Base-by-base conservation (phyloP, 2,113 vertebrate genomes). In the Ceyx margarethae region DNA sequence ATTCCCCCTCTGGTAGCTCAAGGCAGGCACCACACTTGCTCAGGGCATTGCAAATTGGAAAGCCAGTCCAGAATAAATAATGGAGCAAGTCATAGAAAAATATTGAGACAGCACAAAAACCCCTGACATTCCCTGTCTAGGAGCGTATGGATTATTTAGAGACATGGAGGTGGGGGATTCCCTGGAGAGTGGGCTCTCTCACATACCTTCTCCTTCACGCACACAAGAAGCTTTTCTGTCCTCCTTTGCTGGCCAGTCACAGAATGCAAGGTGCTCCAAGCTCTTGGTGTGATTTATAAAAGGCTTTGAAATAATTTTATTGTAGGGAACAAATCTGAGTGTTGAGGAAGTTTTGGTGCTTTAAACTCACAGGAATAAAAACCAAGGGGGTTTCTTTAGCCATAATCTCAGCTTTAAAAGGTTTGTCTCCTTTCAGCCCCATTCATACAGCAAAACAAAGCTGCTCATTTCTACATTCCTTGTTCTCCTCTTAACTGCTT, bases 1-100 rank as follows among this genome's bases (percentile, higher is more conserved):
- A 93, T 94, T 95, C 68, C 89, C 91, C 75, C 89, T 95, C 91
- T 94, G 65, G 81, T 96, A 94, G 92, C 94, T 93, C 79, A 93
- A 95, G 89, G 91, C 89, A 0, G 89, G 79, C 90, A 85, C 87
- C 67, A 85, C 15, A 2, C 79, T 96, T 77, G 89, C 81, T 92
- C 57, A 87, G 79, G 85, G 85, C 89, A 93, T 67, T 89, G 91
- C 61, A 89, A 94, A 90, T 85, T 83, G 81, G 82, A 92, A 95
- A 95, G 75, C 57, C 75, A 81, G 67, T 69, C 81, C 85, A 89
- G 84, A 93, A 92, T 92, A 96, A 94, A 96, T 87, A 95, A 93
- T 74, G 62, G 79, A 95, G 78, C 21, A 93, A 92, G 51, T 80
- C 43, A 74, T 20, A 89, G 78, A 88, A 82, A 92, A 94, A 94